These are phyloP conservation scores for Peromyscus maniculatus DNA, from an alignment of 2,113 vertebrate species.

Conservation along the genomic window DNA sequence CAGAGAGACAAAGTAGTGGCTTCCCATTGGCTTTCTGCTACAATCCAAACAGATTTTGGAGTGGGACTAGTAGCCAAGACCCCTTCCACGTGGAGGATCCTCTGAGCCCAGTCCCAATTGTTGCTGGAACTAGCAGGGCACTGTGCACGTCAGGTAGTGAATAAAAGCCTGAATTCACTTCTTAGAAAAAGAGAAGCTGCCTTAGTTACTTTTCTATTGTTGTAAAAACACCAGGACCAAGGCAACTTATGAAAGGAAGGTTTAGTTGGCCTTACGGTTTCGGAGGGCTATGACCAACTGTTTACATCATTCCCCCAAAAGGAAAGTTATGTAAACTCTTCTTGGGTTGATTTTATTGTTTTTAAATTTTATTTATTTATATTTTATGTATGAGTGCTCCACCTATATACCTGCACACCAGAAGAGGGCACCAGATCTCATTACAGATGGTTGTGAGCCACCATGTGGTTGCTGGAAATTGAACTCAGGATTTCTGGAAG, in stretches of 20 bases:
- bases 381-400: background rate
- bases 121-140: background rate
- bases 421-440: background rate
- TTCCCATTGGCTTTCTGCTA: background rate
- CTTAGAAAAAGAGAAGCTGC: background rate
- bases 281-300: background rate
- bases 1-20: background rate
- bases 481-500: background rate
- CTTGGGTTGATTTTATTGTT: conserved; percentile 36
- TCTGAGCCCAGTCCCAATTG: fast-evolving
- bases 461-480: background rate
- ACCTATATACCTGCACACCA: background rate
- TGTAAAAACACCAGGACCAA: background rate
- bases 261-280: background rate
- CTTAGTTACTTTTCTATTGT: background rate
- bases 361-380: background rate
- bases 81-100: background rate
- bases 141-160: background rate
- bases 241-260: background rate
- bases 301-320: background rate
- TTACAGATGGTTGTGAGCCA: background rate
- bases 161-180: background rate
- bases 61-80: no score
- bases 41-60: background rate
- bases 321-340: background rate